A percentile compares a stretch with the other conserved stretches of the same genome.
Evolutionary conservation across 2,888 invertebrate species (phyloP).

Genomic region (Lepidonotus clava): DNA sequence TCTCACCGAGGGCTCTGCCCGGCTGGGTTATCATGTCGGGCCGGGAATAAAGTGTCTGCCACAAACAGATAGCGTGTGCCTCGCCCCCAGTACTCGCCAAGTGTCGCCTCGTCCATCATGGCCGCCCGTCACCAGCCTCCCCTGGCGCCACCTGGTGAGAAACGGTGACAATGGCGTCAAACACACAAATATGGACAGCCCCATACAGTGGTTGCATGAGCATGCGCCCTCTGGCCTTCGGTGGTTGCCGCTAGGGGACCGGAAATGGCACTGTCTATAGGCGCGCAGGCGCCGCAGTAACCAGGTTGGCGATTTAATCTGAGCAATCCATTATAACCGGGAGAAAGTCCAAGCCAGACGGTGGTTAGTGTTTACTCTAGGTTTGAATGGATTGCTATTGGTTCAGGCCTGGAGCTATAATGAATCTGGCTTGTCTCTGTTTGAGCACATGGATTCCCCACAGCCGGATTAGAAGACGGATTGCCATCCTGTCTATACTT

Average conservation of each 20-base stretch:
- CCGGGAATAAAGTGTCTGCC: conserved; percentile 12
- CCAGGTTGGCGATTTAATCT: conserved; percentile 4
- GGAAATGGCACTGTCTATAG: neutral
- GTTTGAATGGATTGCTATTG: neutral
- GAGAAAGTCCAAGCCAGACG: neutral
- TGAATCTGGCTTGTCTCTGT: conserved; percentile 24
- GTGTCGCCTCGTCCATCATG: neutral
- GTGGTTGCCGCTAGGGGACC: neutral
- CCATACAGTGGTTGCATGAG: too few relatives aligned
- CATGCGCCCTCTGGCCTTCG: neutral
- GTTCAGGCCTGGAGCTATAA: neutral
- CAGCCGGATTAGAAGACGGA: too few relatives aligned
- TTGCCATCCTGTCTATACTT: too few relatives aligned
- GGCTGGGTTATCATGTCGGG: neutral
- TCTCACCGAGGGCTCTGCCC: neutral
- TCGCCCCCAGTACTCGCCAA: neutral
- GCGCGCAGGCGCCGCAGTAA: neutral
- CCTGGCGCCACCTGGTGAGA: conserved; percentile 22
- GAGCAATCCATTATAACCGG: neutral
- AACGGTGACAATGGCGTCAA: conserved; percentile 8
- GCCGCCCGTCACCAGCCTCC: neutral
- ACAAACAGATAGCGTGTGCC: conserved; percentile 19
- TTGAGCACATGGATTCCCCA: too few relatives aligned
- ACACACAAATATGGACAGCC: neutral
- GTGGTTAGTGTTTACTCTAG: conserved; percentile 4